phyloP scores from a whole-genome alignment of 2,113 vertebrate species.

The Reinhardtius hippoglossoides region DNA sequence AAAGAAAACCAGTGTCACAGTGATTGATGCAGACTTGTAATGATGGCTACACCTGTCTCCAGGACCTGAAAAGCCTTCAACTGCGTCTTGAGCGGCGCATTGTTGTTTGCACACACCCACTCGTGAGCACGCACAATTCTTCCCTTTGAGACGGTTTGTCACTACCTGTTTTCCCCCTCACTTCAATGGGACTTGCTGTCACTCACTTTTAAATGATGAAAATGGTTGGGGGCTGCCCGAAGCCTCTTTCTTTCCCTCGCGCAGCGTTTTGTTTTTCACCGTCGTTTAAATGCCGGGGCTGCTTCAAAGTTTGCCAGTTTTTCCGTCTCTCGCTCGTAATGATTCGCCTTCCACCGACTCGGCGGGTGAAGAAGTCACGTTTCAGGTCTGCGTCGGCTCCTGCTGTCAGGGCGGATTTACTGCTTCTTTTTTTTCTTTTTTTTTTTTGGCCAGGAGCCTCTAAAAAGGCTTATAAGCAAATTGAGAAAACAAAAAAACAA shows the following conservation, averaged over 20 bases:
- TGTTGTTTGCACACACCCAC: conserved; percentile 50
- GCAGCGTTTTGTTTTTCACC: background rate
- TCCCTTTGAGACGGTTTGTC: conserved; percentile 34
- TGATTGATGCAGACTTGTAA: conserved; percentile 40
- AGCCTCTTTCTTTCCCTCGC: conserved; percentile 30
- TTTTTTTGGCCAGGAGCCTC: conserved; percentile 58
- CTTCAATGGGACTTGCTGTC: background rate
- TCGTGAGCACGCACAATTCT: conserved; percentile 24
- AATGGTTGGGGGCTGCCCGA: background rate
- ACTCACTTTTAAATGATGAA: conserved; percentile 6
- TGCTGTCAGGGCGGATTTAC: conserved; percentile 13
- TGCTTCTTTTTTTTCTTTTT: background rate
- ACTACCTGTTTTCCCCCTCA: conserved; percentile 48
- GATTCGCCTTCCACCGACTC: conserved; percentile 40
- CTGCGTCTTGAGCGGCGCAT: conserved; percentile 26
- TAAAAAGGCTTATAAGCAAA: conserved; percentile 65
- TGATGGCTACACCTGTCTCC: conserved; percentile 46
- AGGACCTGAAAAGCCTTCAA: conserved; percentile 58
- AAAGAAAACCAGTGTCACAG: background rate
- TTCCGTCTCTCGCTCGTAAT: conserved; percentile 37
- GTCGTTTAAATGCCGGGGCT: conserved; percentile 51
- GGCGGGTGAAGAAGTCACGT: conserved; percentile 62
- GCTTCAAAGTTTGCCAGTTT: conserved; percentile 39
- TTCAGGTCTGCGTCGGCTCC: conserved; percentile 26
- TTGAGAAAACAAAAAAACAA: conserved; percentile 14